Base-by-base conservation (phyloP, 64 coral and sea anemone species). In the Montipora foliosa region DNA sequence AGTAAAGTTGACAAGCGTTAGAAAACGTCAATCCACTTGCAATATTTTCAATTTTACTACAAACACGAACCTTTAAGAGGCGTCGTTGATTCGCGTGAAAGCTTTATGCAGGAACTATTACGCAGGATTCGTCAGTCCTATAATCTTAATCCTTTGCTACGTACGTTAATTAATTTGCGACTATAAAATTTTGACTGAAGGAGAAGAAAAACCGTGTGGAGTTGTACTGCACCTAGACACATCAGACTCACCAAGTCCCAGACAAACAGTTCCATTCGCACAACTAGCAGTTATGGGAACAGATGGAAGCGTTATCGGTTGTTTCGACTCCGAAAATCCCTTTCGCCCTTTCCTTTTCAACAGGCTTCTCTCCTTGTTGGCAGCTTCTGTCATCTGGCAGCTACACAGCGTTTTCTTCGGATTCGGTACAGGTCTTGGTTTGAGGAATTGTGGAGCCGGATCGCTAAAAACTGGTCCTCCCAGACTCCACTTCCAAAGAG, bases 401-500 rank as follows among this genome's bases (percentile, higher is more conserved):
- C 24, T 44, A 62, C 53, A 47, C 29, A 29, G 16, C 5, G 29
- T 12, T 72, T 86, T 29, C 47, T 86, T 86, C 2, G 67, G 46
- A 6, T 72, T 86, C 4, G 45, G 29, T 5, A 51, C 44, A 49
- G 47, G 62, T 72, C 50, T 70, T 19, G 82, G 82, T 72, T 86
- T 86, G 17, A 86, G 9, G 2, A 20, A 51, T 12, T 86, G 47
- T 9, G 46, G 82, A 50, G 82, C 19, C 47, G 47, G 17, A 46
- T 77, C 81, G 21, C 59, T 61, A 61, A 80, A 1, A 73, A 93
- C 62, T 79, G 92, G 84, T 22, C 47, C 48, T 55, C 92, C 92
- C 3, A 87, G 78, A 9, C 62, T 75, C 92, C 92, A 93, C 72
- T 81, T 74, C 92, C 92, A 93, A 19, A 93, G 0, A 49, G 92